These are phyloP conservation scores for Calliphora vomitoria DNA, from an alignment of 2,888 invertebrate species.

Conservation along the genomic window DNA sequence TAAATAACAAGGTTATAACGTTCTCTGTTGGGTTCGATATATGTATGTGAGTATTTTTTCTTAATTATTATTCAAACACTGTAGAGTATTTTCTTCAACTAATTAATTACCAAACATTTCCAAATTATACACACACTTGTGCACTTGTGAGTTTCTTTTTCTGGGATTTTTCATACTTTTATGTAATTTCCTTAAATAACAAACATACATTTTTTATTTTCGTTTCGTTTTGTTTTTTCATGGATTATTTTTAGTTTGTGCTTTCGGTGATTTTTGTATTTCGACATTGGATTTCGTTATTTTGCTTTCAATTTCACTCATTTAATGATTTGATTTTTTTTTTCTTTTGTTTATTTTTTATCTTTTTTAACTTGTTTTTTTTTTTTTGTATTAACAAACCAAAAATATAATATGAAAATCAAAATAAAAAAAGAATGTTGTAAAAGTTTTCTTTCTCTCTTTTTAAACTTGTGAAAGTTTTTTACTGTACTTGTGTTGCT, in stretches of 20 bases:
- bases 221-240: constrained; percentile 23
- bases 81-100: not conserved
- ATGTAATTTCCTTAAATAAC: constrained; percentile 13
- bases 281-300: constrained; percentile 73
- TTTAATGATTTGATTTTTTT: constrained; percentile 30
- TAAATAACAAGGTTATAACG: too few species aligned
- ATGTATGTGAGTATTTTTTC: too few species aligned
- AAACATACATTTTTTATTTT: constrained; percentile 46
- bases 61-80: too few species aligned
- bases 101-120: constrained; percentile 3
- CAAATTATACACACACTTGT: not conserved
- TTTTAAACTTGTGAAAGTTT: constrained; percentile 7
- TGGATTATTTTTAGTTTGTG: constrained; percentile 18
- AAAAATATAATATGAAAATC: not conserved
- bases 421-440: constrained; percentile 7
- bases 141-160: not conserved
- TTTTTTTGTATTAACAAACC: constrained; percentile 9
- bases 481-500: not conserved
- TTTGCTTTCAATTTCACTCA: constrained; percentile 64
- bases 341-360: not conserved
- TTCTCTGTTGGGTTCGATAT: too few species aligned
- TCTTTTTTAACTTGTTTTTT: not conserved
- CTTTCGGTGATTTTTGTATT: constrained; percentile 53
- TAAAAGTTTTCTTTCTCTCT: constrained; percentile 31
- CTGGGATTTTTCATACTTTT: not conserved